Base-by-base conservation (phyloP, 2,113 vertebrate species). In the Romanogobio albipinnatus region DNA sequence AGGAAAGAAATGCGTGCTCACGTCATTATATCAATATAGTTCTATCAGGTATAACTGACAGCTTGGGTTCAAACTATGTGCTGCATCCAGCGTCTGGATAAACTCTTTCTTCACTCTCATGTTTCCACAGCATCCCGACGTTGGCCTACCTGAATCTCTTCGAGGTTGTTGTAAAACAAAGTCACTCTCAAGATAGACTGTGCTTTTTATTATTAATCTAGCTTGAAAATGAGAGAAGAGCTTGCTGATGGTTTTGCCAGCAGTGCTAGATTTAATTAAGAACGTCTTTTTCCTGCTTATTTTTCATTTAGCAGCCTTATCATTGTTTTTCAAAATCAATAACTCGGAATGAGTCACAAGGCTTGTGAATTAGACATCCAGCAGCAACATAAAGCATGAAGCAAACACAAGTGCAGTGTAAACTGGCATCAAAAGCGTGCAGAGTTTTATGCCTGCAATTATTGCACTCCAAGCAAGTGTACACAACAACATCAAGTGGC, bases 261-360 rank as follows among this genome's bases (percentile, higher is more conserved):
- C 26, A 68, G 59, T 64, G 59, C 77, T 58, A 71, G 58, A 53
- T 91, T 88, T 73, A 90, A 85, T 91, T 90, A 88, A 85, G 51
- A 51, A 26, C 64, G 1, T 10, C 82, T 17, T 86, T 89, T 86
- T 88, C 85, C 78, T 89, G 85, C 19, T 64, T 68, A 81, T 68
- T 36, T 66, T 53, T 36, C 79, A 36, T 81, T 22, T 26, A 83
- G 83, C 79, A 80, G 17, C 77, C 80, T 80, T 77, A 80, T 83
- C 83, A 88, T 76, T 84, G 76, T 75, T 86, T 86, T 70, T 47
- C 71, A 64, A 83, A 91, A 92, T 90, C 89, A 91, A 90, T 91
- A 88, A 9, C 26, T 82, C 24, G 79, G 84, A 89, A 89, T 79
- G 87, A 90, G 80, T 86, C 81, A n/a, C 14, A 49, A 26, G 64